Evolutionary conservation across 2,888 invertebrate species (phyloP).

Genomic region (Tinea semifulvella): DNA sequence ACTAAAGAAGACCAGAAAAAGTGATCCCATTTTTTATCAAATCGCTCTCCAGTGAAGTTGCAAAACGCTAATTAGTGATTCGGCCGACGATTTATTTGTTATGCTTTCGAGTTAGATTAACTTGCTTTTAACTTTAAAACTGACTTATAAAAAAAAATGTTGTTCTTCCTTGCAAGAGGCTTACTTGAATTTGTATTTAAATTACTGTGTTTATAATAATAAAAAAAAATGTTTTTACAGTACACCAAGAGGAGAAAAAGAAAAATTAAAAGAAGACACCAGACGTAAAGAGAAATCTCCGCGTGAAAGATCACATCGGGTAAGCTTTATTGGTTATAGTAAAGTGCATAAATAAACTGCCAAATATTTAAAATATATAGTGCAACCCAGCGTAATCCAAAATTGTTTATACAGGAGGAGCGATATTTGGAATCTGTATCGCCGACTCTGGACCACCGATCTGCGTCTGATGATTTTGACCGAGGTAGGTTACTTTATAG

Average conservation of each 20-base stretch:
- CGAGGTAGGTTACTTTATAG: conserved; percentile 38
- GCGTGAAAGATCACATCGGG: conserved; percentile 52
- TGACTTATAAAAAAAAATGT: no score
- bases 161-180: no score
- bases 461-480: conserved; percentile 55
- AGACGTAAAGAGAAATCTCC: conserved; percentile 66
- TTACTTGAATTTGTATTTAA: no score
- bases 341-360: conserved; percentile 3
- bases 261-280: conserved; percentile 70
- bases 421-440: conserved; percentile 57
- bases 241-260: conserved; percentile 50
- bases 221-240: no score
- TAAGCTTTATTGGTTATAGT: conserved; percentile 25
- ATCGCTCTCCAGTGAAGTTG: no score
- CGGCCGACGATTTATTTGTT: no score
- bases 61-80: no score
- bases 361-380: conserved; percentile 19
- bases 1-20: no score
- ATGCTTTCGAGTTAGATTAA: no score
- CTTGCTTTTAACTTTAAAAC: no score
- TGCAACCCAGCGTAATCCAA: conserved; percentile 1
- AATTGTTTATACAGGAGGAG: conserved; percentile 42
- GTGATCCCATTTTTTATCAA: no score
- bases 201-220: no score
- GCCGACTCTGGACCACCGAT: conserved; percentile 63